These are phyloP conservation scores for Tipula unca DNA, from an alignment of 2,888 invertebrate species.

Conservation along the genomic window DNA sequence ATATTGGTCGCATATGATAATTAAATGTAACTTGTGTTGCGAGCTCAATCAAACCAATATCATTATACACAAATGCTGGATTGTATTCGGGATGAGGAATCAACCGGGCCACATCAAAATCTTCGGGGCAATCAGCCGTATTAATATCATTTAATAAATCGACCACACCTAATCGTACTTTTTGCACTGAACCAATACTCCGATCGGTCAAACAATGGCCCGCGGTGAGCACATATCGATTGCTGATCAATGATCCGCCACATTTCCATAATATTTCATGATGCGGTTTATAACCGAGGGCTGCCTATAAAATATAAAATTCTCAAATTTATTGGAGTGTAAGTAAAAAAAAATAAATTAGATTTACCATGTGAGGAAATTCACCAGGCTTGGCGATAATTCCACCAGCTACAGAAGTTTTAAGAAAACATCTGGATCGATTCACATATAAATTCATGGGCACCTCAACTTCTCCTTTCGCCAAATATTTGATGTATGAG, in stretches of 20 bases:
- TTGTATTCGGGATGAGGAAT: background rate
- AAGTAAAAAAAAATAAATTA: background rate
- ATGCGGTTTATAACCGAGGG: background rate
- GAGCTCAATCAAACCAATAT: background rate
- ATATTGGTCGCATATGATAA: no score
- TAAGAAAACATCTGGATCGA: background rate
- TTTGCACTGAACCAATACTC: conserved; percentile 24
- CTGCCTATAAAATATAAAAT: background rate
- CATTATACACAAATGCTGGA: background rate
- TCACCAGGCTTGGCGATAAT: conserved; percentile 29
- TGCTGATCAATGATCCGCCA: conserved; percentile 51
- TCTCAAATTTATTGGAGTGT: background rate
- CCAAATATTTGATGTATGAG: background rate
- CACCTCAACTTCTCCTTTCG: background rate
- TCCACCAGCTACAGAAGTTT: background rate
- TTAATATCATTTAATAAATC: no score
- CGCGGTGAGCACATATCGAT: conserved; percentile 49
- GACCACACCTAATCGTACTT: no score
- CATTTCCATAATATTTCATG: conserved; percentile 40
- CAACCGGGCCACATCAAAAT: background rate
- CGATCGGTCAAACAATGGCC: conserved; percentile 45
- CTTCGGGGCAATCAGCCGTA: no score
- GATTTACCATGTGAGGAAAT: conserved; percentile 36
- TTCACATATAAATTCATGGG: background rate
- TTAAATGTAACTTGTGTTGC: background rate